Evolutionary conservation across 2,888 invertebrate species (phyloP), one percentile per base, ranked within the genome.

Genomic region (Lycia hirtaria): DNA sequence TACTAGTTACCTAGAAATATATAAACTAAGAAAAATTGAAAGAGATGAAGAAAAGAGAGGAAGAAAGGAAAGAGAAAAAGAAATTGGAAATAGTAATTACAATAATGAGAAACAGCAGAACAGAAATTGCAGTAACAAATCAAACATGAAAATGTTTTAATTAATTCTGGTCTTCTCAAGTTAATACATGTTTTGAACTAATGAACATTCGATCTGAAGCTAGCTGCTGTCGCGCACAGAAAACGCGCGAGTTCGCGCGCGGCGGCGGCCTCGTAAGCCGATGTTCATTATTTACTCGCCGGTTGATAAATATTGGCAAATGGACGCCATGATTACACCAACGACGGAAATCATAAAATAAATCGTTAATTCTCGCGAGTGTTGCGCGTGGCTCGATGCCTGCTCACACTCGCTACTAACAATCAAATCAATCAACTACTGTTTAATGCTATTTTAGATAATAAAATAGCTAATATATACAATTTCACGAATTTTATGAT

Each of bases 291-390:
- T 52, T 47, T 57, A 48, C 47, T 40, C 41, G 28, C 41, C 26
- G 3, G 47, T 52, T 57, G 52, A 57, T 57, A 53, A 57, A 57
- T 52, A 53, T 57, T 53, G 57, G 52, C 57, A 44, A 57, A 53
- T 57, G 57, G 38, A 57, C 52, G 40, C n/a, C 44, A 15, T 47
- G 43, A 57, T 57, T 28, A 52, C 48, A 30, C n/a, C 38, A 43
- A 40, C 51, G 37, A 15, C 41, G 57, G 57, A 57, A 53, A 48
- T 32, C 57, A 35, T 57, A 41, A 52, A 52, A 57, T 48, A n/a
- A 33, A 52, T 47, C 57, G 57, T 57, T 38, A 28, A 43, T 28
- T 28, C 7, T 19, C 24, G 17, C 48, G 44, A 26, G 48, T 14
- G n/a, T 15, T 24, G n/a, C 35, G 6, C 15, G 1, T 10, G 19